A percentile compares a stretch with the other conserved stretches of the same genome.
phyloP scores from a whole-genome alignment of 2,797 vertebrate genomes.

The Denticeps clupeoides region DNA sequence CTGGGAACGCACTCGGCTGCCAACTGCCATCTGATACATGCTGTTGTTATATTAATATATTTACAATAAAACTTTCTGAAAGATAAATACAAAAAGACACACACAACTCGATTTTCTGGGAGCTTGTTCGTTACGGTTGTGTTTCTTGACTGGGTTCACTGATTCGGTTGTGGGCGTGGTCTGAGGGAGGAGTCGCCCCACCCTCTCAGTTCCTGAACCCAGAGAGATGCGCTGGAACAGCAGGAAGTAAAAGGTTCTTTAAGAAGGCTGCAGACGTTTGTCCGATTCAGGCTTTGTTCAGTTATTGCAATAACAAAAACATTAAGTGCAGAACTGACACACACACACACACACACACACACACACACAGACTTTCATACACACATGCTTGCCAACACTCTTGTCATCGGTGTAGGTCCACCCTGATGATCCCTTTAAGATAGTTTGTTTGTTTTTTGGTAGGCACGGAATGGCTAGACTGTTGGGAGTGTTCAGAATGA shows the following conservation, averaged over 20 bases:
- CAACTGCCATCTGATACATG: slow-evolving; percentile 61
- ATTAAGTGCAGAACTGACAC: neutral
- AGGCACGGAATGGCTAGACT: slow-evolving; percentile 77
- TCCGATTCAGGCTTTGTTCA: slow-evolving; percentile 16
- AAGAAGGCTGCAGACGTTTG: slow-evolving; percentile 21
- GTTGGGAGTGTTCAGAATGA: slow-evolving; percentile 42
- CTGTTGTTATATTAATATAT: slow-evolving; percentile 71
- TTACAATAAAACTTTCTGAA: slow-evolving; percentile 75
- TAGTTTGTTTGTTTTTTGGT: slow-evolving; percentile 40
- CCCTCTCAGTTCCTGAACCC: too few species aligned
- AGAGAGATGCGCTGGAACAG: too few species aligned
- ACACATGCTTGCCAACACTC: neutral
- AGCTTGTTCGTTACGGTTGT: too few species aligned
- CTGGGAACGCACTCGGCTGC: slow-evolving; percentile 52
- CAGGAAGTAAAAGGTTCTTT: slow-evolving; percentile 13
- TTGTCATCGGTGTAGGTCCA: slow-evolving; percentile 15
- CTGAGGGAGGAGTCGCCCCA: neutral
- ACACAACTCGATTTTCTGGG: too few species aligned
- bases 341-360: neutral
- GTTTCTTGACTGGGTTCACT: too few species aligned
- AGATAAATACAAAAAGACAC: slow-evolving; percentile 52
- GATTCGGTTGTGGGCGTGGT: neutral
- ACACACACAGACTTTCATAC: neutral
- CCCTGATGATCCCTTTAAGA: too few species aligned
- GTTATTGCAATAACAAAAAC: slow-evolving; percentile 14